phyloP scores from a whole-genome alignment of 1,140 invertebrate species.

The Nebria ingens region DNA sequence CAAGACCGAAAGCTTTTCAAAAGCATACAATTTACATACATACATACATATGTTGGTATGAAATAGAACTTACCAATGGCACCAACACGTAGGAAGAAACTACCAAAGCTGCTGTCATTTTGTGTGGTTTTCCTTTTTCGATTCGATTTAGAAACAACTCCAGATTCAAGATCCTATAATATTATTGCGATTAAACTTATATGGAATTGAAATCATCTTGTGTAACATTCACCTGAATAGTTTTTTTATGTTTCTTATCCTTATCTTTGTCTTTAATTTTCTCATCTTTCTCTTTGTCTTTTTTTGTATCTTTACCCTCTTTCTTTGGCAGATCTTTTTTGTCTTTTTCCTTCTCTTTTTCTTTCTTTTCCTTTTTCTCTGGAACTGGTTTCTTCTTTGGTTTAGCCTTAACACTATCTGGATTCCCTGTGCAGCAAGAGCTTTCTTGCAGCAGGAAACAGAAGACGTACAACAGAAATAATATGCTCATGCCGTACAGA shows the following conservation, averaged over 20 bases:
- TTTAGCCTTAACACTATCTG: slow-evolving; percentile 38
- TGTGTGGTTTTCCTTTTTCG: slow-evolving; percentile 84
- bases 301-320: slow-evolving; percentile 39
- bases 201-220: slow-evolving; percentile 11
- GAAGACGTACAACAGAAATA: slow-evolving; percentile 94
- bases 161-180: slow-evolving; percentile 55
- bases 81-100: slow-evolving; percentile 91
- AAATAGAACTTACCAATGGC: slow-evolving; percentile 67
- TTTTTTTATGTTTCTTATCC: slow-evolving; percentile 47
- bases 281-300: slow-evolving; percentile 38
- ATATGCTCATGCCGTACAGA: slow-evolving; percentile 86
- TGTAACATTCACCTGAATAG: slow-evolving; percentile 41
- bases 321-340: slow-evolving; percentile 51
- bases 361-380: slow-evolving; percentile 44
- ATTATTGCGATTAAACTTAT: not conserved
- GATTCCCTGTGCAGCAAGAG: slow-evolving; percentile 62
- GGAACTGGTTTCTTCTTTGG: slow-evolving; percentile 33
- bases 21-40: not conserved
- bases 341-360: slow-evolving; percentile 44
- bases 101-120: slow-evolving; percentile 87
- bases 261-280: slow-evolving; percentile 38
- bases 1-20: slow-evolving; percentile 81
- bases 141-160: slow-evolving; percentile 45
- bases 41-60: not conserved
- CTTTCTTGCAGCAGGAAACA: slow-evolving; percentile 90